Percentiles rank a stretch among this genome's conserved stretches.
phyloP scores from a whole-genome alignment of 2,113 vertebrate species.

The Dendrocopos noguchii region DNA sequence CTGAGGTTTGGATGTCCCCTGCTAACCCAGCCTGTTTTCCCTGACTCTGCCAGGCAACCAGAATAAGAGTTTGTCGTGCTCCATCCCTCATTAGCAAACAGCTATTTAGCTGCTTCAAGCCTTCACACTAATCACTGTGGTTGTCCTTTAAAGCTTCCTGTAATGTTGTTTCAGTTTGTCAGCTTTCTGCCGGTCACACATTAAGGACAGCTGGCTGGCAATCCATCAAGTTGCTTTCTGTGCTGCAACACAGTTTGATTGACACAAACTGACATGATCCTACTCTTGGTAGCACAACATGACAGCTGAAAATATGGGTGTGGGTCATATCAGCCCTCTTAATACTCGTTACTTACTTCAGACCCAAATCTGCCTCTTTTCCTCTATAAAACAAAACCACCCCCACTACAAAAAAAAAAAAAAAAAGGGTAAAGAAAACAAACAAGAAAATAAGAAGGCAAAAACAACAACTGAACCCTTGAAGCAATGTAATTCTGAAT shows the following conservation, averaged over 20 bases:
- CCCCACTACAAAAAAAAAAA: accelerated
- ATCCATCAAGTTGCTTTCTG: neutral
- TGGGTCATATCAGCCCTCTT: neutral
- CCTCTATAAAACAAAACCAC: neutral
- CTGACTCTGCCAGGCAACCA: neutral
- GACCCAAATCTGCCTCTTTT: neutral
- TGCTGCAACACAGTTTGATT: neutral
- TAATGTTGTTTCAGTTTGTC: neutral
- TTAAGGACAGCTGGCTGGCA: neutral
- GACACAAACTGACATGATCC: neutral
- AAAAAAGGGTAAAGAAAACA: neutral
- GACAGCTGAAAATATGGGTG: slow-evolving; percentile 2
- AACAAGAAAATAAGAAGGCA: neutral
- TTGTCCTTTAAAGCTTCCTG: neutral
- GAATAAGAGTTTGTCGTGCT: neutral
- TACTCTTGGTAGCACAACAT: neutral
- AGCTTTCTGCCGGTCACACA: neutral
- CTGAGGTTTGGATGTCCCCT: neutral
- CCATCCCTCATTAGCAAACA: slow-evolving; percentile 36
- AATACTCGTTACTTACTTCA: neutral
- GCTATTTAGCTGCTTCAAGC: slow-evolving; percentile 28
- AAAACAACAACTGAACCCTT: no score
- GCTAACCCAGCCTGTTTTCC: neutral
- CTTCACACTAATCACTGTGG: neutral
- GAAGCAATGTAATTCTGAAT: neutral